Conservation (phyloP, 1,140 invertebrate species). For the Vanessa tameamea region DNA sequence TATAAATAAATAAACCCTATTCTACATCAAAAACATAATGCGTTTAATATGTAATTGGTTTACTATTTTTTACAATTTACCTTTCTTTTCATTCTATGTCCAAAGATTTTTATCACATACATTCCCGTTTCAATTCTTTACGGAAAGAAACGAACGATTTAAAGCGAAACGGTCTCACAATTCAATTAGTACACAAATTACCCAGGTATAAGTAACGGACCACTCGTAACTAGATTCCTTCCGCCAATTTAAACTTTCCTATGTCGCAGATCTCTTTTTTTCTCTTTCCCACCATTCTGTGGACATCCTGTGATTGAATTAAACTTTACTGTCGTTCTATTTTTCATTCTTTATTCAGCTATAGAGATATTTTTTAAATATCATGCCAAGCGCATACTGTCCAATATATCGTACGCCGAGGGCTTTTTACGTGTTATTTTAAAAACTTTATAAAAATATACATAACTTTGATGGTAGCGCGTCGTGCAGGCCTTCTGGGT, state of each 20-base stretch:
- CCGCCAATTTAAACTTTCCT: conserved; percentile 40
- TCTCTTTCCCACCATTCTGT: not conserved
- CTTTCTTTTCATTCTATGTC: too few relatives aligned
- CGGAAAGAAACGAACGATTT: not conserved
- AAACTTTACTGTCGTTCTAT: not conserved
- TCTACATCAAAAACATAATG: too few relatives aligned
- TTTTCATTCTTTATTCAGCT: not conserved
- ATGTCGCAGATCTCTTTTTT: conserved; percentile 15
- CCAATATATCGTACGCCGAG: too few relatives aligned
- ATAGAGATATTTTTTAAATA: not conserved
- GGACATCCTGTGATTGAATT: conserved; percentile 7
- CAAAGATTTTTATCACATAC: not conserved
- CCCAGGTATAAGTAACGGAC: conserved; percentile 34
- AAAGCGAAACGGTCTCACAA: conserved; percentile 23
- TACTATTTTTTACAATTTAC: too few relatives aligned
- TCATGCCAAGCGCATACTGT: too few relatives aligned
- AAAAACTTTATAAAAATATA: too few relatives aligned
- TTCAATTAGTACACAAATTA: conserved; percentile 40
- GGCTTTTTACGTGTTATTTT: too few relatives aligned
- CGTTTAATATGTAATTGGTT: too few relatives aligned
- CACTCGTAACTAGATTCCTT: conserved; percentile 33
- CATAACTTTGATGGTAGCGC: too few relatives aligned
- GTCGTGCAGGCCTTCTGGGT: too few relatives aligned
- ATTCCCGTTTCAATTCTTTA: not conserved
- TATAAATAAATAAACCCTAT: too few relatives aligned